phyloP scores from a whole-genome alignment of 2,113 vertebrate genomes.

The Entosphenus tridentatus region DNA sequence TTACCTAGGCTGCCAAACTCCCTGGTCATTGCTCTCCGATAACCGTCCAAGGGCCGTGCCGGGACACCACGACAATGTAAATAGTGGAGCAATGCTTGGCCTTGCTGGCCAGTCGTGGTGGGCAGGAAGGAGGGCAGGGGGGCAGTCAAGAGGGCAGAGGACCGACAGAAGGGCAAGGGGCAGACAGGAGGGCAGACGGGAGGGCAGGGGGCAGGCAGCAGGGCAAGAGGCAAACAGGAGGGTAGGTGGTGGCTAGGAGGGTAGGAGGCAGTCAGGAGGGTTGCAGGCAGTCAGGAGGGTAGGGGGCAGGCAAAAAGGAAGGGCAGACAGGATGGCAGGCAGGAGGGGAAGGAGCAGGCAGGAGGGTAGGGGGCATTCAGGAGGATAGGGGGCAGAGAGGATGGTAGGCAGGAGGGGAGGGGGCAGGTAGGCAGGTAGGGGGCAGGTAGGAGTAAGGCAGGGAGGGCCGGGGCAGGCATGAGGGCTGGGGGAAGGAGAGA shows the following conservation, averaged over 20 bases:
- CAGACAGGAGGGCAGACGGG: not conserved
- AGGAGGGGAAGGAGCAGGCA: not conserved
- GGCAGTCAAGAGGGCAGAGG: not conserved
- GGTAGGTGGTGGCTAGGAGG: not conserved
- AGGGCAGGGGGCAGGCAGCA: not conserved
- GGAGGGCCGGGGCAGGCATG: not conserved
- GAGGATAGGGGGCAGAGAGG: not conserved
- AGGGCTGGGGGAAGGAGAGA: not conserved
- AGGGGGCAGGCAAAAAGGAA: not conserved
- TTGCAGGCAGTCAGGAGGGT: not conserved
- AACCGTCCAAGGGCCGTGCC: no score
- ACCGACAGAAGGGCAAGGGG: not conserved
- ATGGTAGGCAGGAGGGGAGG: not conserved
- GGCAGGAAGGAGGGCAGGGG: not conserved
- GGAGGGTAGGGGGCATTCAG: not conserved
- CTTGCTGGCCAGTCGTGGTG: no score
- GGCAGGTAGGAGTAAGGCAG: not conserved
- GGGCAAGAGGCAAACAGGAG: not conserved
- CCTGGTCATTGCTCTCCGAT: no score
- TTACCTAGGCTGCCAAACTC: no score
- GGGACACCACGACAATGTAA: no score
- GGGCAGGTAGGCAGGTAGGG: not conserved
- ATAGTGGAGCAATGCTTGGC: no score
- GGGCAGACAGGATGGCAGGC: not conserved
- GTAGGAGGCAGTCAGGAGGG: not conserved